Evolutionary conservation across 2,797 vertebrate species (phyloP), one percentile per base, ranked within the genome.

Genomic region (Oophaga sylvatica): DNA sequence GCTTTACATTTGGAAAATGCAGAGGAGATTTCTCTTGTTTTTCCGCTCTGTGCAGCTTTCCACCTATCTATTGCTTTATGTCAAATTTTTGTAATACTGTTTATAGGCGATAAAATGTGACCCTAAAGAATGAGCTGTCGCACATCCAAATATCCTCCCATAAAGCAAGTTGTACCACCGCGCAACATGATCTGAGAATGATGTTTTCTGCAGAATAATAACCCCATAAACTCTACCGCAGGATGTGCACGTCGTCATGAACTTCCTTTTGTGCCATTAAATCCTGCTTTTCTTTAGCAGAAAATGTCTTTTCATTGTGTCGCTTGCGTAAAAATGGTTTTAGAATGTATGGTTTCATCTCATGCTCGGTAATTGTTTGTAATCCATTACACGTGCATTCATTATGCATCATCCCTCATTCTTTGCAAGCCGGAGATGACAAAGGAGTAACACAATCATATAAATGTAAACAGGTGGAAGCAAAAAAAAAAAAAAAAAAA

Each of bases 161-260:
- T 80, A 80, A 87, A 87, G 65, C 67, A 71, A 60, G 57, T 70
- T 45, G 78, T 81, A 45, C 29, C 75, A 45, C 78, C 17, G 85
- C 17, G 15, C 78, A 60, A 60, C 35, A 81, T 71, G 77, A 87
- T 87, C 78, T 53, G 65, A 86, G 60, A 80, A 86, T 80, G 85
- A 80, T 86, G 84, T 86, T 86, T 86, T 70, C 75, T 70, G 76
- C 84, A 70, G 63, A 80, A 78, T 86, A 86, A 86, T 86, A 80
- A 77, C 77, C 45, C 65, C 65, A 86, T 86, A 86, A 86, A 86
- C 76, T 68, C 63, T 79, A 70, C 84, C 41, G 63, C 84, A 68
- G 75, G 84, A 86, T 79, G 71, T 65, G 60, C 19, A 56, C 22
- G 22, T 77, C 56, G 35, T 80, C 31, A 45, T 86, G 75, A 79